Percentiles rank a stretch among this genome's conserved stretches.
Conservation (phyloP, 2,113 vertebrate species). For the Chloebia gouldiae region DNA sequence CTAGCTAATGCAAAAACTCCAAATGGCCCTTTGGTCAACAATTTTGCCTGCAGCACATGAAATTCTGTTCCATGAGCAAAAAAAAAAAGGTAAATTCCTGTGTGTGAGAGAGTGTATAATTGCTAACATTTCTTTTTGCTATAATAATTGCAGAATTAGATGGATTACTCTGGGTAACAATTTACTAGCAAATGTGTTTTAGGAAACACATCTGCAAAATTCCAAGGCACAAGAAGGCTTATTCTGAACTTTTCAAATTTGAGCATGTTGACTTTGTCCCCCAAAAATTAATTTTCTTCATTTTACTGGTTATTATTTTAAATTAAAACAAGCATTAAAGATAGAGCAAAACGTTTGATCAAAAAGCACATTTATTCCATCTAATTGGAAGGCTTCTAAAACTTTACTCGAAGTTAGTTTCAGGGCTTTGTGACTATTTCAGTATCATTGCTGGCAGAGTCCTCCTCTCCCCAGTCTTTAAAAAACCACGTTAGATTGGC, state of each 20-base stretch:
- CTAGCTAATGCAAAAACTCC: neutral
- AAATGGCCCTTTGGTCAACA: neutral
- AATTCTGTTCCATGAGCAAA: neutral
- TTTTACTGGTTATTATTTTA: neutral
- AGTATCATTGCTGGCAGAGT: neutral
- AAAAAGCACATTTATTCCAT: neutral
- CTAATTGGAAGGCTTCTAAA: neutral
- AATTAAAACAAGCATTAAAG: neutral
- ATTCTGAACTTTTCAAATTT: neutral
- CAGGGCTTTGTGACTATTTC: neutral
- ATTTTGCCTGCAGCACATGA: neutral
- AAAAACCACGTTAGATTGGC: rapidly evolving
- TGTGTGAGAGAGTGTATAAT: too few species aligned
- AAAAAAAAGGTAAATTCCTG: neutral
- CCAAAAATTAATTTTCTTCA: neutral
- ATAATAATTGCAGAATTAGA: neutral
- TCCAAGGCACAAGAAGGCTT: neutral
- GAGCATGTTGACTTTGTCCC: neutral
- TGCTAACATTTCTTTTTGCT: neutral
- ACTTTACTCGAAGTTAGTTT: neutral
- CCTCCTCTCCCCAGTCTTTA: neutral
- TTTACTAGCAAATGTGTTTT: neutral
- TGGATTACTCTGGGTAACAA: neutral
- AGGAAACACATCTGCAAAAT: neutral
- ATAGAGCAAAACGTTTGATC: neutral